Evolutionary conservation across 2,797 vertebrate species (phyloP).

Genomic region (Sphaeramia orbicularis): DNA sequence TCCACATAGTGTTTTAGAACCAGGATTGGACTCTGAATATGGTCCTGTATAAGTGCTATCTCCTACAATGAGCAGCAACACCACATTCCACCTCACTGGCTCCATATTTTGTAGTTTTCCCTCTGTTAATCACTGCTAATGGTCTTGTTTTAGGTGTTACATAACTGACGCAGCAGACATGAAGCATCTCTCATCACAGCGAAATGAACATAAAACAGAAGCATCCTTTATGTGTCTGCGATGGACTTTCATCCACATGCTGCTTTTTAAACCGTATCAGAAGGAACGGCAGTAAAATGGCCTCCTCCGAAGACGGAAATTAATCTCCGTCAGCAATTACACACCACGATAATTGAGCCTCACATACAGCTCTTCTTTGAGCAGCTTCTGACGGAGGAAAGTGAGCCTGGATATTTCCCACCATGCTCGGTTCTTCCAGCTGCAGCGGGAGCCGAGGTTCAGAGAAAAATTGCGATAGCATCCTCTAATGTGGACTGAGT

Average conservation of each 20-base stretch:
- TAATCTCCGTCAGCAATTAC: slow-evolving; percentile 42
- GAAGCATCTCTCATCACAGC: slow-evolving; percentile 4
- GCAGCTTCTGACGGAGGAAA: slow-evolving; percentile 14
- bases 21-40: neutral
- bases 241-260: slow-evolving; percentile 35
- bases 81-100: too few species aligned
- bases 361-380: slow-evolving; percentile 10
- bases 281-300: slow-evolving; percentile 11
- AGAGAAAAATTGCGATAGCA: slow-evolving; percentile 29
- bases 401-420: slow-evolving; percentile 17
- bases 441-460: neutral
- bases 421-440: neutral
- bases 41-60: too few species aligned
- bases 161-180: slow-evolving; percentile 19
- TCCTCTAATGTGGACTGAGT: slow-evolving; percentile 15
- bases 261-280: slow-evolving; percentile 19
- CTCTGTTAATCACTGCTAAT: neutral
- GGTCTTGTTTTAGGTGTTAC: neutral
- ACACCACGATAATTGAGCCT: slow-evolving; percentile 14
- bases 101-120: neutral
- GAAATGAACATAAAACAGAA: slow-evolving; percentile 28
- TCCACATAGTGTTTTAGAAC: too few species aligned
- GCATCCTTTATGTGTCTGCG: slow-evolving; percentile 7
- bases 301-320: slow-evolving; percentile 26
- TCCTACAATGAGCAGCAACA: too few species aligned